Base-by-base conservation (phyloP, 1,140 invertebrate genomes). In the Teleopsis dalmanni region DNA sequence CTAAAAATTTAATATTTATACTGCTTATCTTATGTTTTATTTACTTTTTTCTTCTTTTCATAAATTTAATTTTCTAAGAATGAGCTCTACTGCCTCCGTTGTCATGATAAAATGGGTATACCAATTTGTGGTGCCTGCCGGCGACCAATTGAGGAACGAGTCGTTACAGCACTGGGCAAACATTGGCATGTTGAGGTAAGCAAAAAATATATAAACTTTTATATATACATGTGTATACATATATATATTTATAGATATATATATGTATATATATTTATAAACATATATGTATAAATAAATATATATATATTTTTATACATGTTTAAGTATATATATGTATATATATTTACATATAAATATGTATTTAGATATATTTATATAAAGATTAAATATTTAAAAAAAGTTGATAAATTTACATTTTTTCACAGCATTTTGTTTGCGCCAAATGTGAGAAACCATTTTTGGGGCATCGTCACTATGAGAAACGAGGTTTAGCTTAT, bases 371-470 rank as follows among this genome's bases (percentile, higher is more conserved):
- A n/a, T n/a, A n/a, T n/a, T n/a, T n/a, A n/a, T n/a, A n/a, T n/a
- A n/a, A n/a, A n/a, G n/a, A n/a, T n/a, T n/a, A n/a, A n/a, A n/a
- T n/a, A n/a, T n/a, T n/a, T n/a, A n/a, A n/a, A n/a, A n/a, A n/a
- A n/a, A n/a, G n/a, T n/a, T n/a, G n/a, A n/a, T n/a, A n/a, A n/a
- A n/a, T n/a, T n/a, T n/a, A n/a, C n/a, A n/a, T n/a, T n/a, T n/a
- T n/a, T n/a, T 40, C 50, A 1, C 63, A 92, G 83, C 96, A 99
- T 77, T 99, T 99, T 76, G 96, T 98, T 1, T 99, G 96, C 73
- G 95, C 95, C 51, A 97, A 98, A 74, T 99, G 96, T 73, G 97
- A 99, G 74, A 98, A 98, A 70, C 97, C 97, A 1, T 99, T 99
- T 76, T 81, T 98, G 63, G 97, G 97, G 1, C 93, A 97, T 75